These are phyloP conservation scores for Campaea margaritaria DNA, from an alignment of 2,888 invertebrate species.

Conservation along the genomic window DNA sequence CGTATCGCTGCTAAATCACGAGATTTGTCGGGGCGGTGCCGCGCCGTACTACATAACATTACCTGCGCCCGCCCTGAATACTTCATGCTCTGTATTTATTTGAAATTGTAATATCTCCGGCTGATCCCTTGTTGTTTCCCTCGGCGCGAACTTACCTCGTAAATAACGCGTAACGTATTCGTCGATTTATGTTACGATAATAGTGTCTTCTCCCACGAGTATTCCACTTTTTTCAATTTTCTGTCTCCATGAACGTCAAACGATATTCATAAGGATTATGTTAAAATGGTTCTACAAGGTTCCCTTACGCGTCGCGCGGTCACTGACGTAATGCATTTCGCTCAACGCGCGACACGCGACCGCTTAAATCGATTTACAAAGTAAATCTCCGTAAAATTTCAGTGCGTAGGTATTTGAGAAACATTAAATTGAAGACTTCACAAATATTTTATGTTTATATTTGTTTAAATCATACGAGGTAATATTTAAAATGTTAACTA, in stretches of 20 bases:
- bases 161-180: constrained; percentile 78
- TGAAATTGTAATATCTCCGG: constrained; percentile 83
- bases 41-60: constrained; percentile 79
- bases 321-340: too few species aligned
- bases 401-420: constrained; percentile 8
- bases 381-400: constrained; percentile 18
- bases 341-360: too few species aligned
- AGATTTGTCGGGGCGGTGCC: constrained; percentile 82
- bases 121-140: constrained; percentile 79
- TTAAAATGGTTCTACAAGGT: constrained; percentile 19
- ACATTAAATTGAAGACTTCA: constrained; percentile 12
- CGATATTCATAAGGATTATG: constrained; percentile 23
- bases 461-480: constrained; percentile 9
- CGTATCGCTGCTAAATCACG: constrained; percentile 83
- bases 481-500: constrained; percentile 12
- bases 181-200: constrained; percentile 74
- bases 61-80: constrained; percentile 82
- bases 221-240: constrained; percentile 47
- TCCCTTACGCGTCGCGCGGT: too few species aligned
- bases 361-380: constrained; percentile 11
- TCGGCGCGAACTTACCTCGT: constrained; percentile 73
- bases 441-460: constrained; percentile 8
- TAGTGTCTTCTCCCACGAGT: constrained; percentile 64
- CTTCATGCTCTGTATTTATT: constrained; percentile 83
- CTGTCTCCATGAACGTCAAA: constrained; percentile 26